phyloP scores from a whole-genome alignment of 2,113 vertebrate genomes.

The Neofelis nebulosa region DNA sequence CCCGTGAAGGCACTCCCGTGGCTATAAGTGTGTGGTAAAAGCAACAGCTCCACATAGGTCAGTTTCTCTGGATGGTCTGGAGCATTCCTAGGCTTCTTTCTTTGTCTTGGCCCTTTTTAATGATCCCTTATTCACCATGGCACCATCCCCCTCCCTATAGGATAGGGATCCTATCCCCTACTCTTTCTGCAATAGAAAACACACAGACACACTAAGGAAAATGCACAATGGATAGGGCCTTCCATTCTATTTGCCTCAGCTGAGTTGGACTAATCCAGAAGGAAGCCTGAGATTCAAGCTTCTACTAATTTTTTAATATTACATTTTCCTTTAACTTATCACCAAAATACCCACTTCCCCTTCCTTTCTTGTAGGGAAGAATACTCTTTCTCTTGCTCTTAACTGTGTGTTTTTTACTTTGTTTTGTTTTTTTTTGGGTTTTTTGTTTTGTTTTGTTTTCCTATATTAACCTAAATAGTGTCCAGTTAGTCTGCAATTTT shows the following conservation, averaged over 20 bases:
- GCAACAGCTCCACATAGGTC: not conserved
- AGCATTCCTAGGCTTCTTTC: not conserved
- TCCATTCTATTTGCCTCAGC: not conserved
- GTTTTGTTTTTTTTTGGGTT: not conserved
- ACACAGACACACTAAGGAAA: not conserved
- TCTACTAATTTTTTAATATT: not conserved
- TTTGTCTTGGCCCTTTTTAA: not conserved
- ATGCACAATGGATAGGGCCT: not conserved
- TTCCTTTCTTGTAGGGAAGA: not conserved
- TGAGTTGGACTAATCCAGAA: not conserved
- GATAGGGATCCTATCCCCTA: not conserved
- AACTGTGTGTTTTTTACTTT: not conserved
- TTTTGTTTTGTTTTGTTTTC: not conserved
- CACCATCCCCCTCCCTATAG: too few species aligned
- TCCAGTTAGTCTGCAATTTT: not conserved
- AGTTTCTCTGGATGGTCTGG: not conserved
- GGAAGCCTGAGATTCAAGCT: not conserved
- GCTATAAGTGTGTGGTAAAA: not conserved
- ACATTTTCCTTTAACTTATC: not conserved
- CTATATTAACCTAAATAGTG: not conserved
- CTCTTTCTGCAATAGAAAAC: not conserved
- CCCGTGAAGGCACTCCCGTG: not conserved
- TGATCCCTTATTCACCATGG: too few species aligned
- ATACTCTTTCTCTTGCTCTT: not conserved
- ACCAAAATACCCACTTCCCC: not conserved